Base-by-base conservation (phyloP, 2,888 invertebrate species). In the Spatulosminthurus flaviceps region DNA sequence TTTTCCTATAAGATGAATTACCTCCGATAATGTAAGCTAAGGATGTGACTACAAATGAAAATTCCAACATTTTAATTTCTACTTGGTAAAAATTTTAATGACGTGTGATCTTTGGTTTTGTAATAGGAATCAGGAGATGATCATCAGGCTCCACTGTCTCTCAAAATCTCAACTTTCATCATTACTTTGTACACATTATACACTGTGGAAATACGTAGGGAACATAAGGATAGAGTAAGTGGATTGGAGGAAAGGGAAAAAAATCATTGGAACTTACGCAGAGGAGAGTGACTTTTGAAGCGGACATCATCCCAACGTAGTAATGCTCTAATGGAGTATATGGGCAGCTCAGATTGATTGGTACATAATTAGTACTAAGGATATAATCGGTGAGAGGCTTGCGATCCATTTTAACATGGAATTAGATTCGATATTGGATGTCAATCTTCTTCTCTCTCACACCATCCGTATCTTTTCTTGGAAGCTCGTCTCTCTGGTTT, bases 401-500 rank as follows among this genome's bases (percentile, higher is more conserved):
- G 71, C 41, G 22, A 22, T 71, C 41, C 71, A 24, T 41, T 42
- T 71, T 71, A 71, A 42, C 24, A 22, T 42, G 71, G 16, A 71
- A 71, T 71, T 34, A 42, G 71, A 71, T 71, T 41, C 71, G 42
- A 71, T 71, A 71, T 71, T 71, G 24, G 71, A 42, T 71, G 71
- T 71, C 71, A 71, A 71, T 71, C 71, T 71, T 22, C 5, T n/a
- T 13, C 19, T 67, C 1, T 51, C 51, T 13, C 51, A 51, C 2
- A 2, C 16, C 1, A 51, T 11, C 51, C n/a, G 16, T 51, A 51
- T 13, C 34, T 51, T 4, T 51, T n/a, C n/a, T 51, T 51, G 51
- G 19, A 51, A 51, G 51, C n/a, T 51, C 5, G 1, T 51, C 34
- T n/a, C n/a, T n/a, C 34, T 34, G 4, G 9, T 34, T 34, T 9